These are phyloP conservation scores for Lucifuga dentata DNA, from an alignment of 2,113 vertebrate species.

Conservation along the genomic window DNA sequence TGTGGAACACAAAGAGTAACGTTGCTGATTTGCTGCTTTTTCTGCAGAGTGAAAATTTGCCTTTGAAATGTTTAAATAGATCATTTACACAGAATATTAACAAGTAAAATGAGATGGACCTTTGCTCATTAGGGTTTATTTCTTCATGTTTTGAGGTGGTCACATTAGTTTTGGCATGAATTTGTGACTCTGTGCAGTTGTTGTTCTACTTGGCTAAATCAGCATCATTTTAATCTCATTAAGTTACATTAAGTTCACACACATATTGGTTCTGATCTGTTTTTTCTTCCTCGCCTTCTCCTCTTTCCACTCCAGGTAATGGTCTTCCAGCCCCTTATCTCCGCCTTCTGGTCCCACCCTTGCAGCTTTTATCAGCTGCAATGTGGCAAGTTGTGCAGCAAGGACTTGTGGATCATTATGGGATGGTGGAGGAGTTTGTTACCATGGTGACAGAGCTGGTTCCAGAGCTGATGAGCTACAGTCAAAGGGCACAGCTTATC, in stretches of 20 bases:
- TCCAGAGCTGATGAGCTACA: slow-evolving; percentile 84
- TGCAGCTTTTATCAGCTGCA: slow-evolving; percentile 82
- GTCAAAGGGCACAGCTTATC: slow-evolving; percentile 84
- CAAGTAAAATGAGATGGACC: too few species aligned
- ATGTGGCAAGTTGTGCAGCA: slow-evolving; percentile 81
- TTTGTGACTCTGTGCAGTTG: too few species aligned
- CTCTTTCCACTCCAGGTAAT: slow-evolving; percentile 52
- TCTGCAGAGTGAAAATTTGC: too few species aligned
- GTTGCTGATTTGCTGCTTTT: too few species aligned
- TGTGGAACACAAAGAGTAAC: too few species aligned
- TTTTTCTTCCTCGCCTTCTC: not conserved
- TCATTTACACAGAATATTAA: too few species aligned
- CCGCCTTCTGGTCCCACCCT: slow-evolving; percentile 76
- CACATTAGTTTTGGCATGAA: too few species aligned
- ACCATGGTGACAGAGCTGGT: slow-evolving; percentile 80
- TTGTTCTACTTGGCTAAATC: not conserved
- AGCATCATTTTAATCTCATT: not conserved
- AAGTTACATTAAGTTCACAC: too few species aligned
- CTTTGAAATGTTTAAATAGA: too few species aligned
- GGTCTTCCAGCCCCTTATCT: slow-evolving; percentile 70
- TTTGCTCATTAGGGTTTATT: too few species aligned
- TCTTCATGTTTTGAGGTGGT: too few species aligned
- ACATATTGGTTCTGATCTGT: too few species aligned
- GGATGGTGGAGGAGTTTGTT: slow-evolving; percentile 84
- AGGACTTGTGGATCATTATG: slow-evolving; percentile 79